phyloP scores from a whole-genome alignment of 2,797 vertebrate genomes.

The Hypotaenidia philippensis region DNA sequence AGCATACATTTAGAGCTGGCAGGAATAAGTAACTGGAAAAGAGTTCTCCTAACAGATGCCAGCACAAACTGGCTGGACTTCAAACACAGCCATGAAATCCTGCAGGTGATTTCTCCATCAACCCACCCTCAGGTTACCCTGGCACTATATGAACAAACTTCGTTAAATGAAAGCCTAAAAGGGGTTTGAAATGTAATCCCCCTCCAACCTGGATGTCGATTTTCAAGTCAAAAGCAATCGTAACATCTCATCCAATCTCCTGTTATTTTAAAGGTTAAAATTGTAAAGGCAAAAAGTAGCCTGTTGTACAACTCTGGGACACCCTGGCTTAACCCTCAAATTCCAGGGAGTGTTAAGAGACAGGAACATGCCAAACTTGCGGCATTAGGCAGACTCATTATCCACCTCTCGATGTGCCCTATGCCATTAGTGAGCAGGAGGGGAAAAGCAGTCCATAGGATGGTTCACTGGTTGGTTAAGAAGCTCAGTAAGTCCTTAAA shows the following conservation, averaged over 20 bases:
- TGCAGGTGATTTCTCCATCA: neutral
- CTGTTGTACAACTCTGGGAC: neutral
- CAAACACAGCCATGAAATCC: neutral
- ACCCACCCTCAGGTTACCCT: neutral
- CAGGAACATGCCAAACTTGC: neutral
- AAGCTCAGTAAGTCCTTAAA: neutral
- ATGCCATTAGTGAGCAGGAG: neutral
- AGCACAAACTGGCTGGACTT: neutral
- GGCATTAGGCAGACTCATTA: fast-evolving
- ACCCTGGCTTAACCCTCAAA: neutral
- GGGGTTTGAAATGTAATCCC: neutral
- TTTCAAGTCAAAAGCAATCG: neutral
- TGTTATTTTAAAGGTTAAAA: conserved; percentile 7
- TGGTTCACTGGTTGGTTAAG: neutral
- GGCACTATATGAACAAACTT: neutral
- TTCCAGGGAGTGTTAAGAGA: neutral
- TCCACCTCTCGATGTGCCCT: neutral
- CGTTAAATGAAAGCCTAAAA: neutral
- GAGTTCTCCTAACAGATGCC: neutral
- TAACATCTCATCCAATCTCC: neutral
- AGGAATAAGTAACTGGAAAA: neutral
- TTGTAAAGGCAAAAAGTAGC: neutral
- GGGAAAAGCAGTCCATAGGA: neutral
- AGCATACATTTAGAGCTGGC: neutral
- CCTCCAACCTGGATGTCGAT: neutral